phyloP scores from a whole-genome alignment of 2,888 invertebrate species.

The Urechis unicinctus region DNA sequence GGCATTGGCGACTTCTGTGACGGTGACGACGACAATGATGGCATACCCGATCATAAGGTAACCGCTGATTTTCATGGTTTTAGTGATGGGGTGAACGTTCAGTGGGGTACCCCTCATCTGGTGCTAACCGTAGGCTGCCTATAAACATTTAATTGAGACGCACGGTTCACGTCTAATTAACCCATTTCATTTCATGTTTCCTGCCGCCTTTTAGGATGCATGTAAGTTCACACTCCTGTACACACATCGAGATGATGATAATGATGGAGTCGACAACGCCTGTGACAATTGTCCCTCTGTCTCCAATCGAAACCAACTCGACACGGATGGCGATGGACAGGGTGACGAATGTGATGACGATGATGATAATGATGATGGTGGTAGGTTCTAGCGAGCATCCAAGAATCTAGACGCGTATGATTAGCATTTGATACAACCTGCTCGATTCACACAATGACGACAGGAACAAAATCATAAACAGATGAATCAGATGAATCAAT shows the following conservation, averaged over 20 bases:
- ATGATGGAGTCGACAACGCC: constrained; percentile 49
- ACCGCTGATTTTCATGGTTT: background rate
- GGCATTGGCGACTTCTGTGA: constrained; percentile 68
- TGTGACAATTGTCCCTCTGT: constrained; percentile 76
- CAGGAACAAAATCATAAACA: too few species aligned
- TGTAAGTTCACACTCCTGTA: constrained; percentile 60
- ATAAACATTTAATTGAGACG: too few species aligned
- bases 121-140: too few species aligned
- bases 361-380: constrained; percentile 72
- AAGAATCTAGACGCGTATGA: too few species aligned
- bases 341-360: constrained; percentile 68
- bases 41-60: background rate
- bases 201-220: too few species aligned
- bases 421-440: too few species aligned
- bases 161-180: too few species aligned
- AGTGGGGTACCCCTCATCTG: too few species aligned
- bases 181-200: too few species aligned
- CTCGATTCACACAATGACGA: too few species aligned
- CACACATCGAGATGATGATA: constrained; percentile 12
- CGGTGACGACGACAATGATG: constrained; percentile 47
- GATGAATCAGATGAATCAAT: too few species aligned
- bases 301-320: constrained; percentile 73
- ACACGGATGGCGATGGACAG: constrained; percentile 47
- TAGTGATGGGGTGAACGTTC: too few species aligned
- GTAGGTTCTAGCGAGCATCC: background rate